Conservation (phyloP, 2,797 vertebrate genomes). For the Morelia viridis region DNA sequence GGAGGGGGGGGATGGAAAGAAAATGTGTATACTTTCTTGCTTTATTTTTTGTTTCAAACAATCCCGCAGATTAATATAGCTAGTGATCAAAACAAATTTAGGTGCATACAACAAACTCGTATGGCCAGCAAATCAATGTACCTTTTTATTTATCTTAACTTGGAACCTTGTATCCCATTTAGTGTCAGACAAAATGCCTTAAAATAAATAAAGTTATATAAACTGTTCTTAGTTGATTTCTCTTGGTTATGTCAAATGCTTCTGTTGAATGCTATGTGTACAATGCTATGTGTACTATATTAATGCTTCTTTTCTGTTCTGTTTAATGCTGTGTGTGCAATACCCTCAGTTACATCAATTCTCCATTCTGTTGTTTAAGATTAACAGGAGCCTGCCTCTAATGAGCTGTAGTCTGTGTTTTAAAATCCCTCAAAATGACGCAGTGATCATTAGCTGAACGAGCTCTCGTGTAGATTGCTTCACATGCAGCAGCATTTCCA, state of each 20-base stretch:
- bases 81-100: neutral
- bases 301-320: constrained; percentile 4
- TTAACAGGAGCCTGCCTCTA: constrained; percentile 48
- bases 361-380: constrained; percentile 41
- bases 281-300: neutral
- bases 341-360: constrained; percentile 13
- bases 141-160: constrained; percentile 5
- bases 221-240: constrained; percentile 6
- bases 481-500: neutral
- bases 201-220: constrained; percentile 14
- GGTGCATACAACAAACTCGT: neutral
- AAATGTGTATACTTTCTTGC: neutral
- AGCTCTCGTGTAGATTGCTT: constrained; percentile 13
- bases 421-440: constrained; percentile 47
- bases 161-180: neutral
- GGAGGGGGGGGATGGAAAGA: neutral
- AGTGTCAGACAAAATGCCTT: neutral
- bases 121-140: neutral
- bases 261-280: neutral
- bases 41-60: neutral
- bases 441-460: constrained; percentile 44
- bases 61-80: neutral
- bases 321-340: neutral
- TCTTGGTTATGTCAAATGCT: constrained; percentile 13
- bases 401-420: constrained; percentile 42